Base-by-base conservation (phyloP, 2,797 vertebrate genomes). In the Ciconia nigra region DNA sequence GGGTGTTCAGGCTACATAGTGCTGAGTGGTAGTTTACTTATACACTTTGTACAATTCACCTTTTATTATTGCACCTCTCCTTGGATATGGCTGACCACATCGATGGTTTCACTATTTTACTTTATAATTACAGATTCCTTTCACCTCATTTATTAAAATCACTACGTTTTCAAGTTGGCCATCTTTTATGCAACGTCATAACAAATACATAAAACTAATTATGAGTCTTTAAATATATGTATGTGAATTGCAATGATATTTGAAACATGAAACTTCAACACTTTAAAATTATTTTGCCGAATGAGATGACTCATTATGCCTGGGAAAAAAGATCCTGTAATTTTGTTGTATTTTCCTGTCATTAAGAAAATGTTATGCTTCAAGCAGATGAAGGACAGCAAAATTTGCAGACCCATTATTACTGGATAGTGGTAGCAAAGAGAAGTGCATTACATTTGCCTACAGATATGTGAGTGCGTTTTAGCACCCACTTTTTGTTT, bases 281-380 rank as follows among this genome's bases (percentile, higher is more conserved):
- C 26, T 89, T 87, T 57, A 61, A 82, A 83, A 81, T 71, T 76
- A 25, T 85, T 87, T 96, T 89, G 57, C 59, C 65, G 47, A 83
- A 70, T 82, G 49, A 88, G 66, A 72, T 92, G 94, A 92, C 41
- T 96, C 76, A 95, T 66, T 54, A 42, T 76, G 87, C 28, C 47
- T 78, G 47, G 49, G 35, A 24, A 94, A 85, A 89, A 83, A 67
- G 33, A 83, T 86, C 62, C 31, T 95, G n/a, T 76, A 73, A 93
- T 94, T 96, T 96, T 49, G 8, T 69, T 87, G 52, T 89, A 44
- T 89, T 94, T 97, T 96, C 46, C 71, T 94, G 65, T 89, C 86
- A 72, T 93, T 91, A 96, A 89, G 69, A 90, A 93, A 96, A 94
- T 91, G 88, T 89, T 93, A 88, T 42, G 58, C 65, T 94, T 88